Base-by-base conservation (phyloP, 2,797 vertebrate species). In the Buphagus erythrorhynchus region DNA sequence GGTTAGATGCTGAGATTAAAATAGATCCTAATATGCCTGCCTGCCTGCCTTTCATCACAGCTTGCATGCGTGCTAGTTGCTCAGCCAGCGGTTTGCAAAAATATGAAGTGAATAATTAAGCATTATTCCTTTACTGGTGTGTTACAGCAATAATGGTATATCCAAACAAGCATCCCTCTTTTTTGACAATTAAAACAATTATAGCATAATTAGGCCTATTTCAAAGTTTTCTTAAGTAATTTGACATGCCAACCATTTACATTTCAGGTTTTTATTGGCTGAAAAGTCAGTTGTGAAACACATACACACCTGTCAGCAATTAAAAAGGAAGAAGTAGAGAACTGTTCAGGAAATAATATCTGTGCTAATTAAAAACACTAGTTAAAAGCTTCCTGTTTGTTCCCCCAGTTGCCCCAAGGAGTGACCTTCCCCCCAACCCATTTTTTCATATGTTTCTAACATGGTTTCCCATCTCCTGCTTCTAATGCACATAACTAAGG, bases 341-440 rank as follows among this genome's bases (percentile, higher is more conserved):
- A 98, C 98, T 98, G 98, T 90, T 98, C 99, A 99, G 99, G 99
- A 99, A 99, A 99, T 99, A 99, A 98, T 99, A 99, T 98, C 98
- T 98, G 98, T 98, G 98, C 98, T 99, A 99, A 99, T 99, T 99
- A 99, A 99, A 99, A 99, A 97, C 99, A 99, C 98, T 99, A 99
- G 98, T 99, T 99, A 99, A 99, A 99, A 99, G 99, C 99, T 99
- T 99, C 99, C 99, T 99, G 99, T 98, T 98, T 98, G 97, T 98
- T 98, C 97, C 98, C 97, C 93, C 94, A 98, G 97, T 98, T 98
- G 98, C 98, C 98, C 98, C 97, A 95, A 98, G 97, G 97, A 98
- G 78, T 98, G 98, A 98, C 98, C 98, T 97, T 97, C 97, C 94
- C 96, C 93, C 77, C 90, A 80, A 91, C 94, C 92, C 96, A 97